Evolutionary conservation across 1,140 invertebrate species (phyloP).

Genomic region (Phocides pigmalion): DNA sequence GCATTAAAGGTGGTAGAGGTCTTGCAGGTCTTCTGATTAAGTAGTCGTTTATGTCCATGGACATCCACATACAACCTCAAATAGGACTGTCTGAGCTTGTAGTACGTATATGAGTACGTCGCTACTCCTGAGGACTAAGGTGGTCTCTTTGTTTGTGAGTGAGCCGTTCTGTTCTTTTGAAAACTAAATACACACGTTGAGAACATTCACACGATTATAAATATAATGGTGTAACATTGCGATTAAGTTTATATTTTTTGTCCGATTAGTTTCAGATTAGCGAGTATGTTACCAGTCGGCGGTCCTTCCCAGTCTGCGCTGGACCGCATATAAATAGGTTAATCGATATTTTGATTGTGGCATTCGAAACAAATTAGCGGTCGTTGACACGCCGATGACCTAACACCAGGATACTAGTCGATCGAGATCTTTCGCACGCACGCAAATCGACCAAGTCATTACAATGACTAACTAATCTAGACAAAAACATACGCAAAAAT

Average conservation of each 20-base stretch:
- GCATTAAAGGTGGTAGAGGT: too few species aligned
- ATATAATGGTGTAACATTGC: not conserved
- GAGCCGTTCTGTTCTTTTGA: too few species aligned
- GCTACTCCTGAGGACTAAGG: too few species aligned
- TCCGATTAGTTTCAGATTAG: conserved; percentile 15
- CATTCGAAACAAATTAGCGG: conserved; percentile 43
- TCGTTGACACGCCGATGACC: conserved; percentile 54
- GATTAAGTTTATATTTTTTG: not conserved
- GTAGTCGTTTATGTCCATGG: too few species aligned
- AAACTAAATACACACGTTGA: too few species aligned
- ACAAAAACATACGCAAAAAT: conserved; percentile 30
- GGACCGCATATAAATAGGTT: conserved; percentile 31
- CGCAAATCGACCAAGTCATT: conserved; percentile 50
- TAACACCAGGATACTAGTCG: conserved; percentile 57
- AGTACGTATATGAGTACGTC: too few species aligned
- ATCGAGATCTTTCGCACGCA: conserved; percentile 62
- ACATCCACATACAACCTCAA: too few species aligned
- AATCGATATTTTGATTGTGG: conserved; percentile 35
- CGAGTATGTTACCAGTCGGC: not conserved
- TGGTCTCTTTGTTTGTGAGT: too few species aligned
- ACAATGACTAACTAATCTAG: conserved; percentile 42
- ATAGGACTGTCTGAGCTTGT: too few species aligned
- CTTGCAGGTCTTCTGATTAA: too few species aligned
- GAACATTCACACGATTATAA: conserved; percentile 9
- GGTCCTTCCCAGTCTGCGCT: not conserved